A percentile compares a stretch with the other conserved stretches of the same genome.
phyloP scores from a whole-genome alignment of 2,113 vertebrate species.

The Boleophthalmus pectinirostris region DNA sequence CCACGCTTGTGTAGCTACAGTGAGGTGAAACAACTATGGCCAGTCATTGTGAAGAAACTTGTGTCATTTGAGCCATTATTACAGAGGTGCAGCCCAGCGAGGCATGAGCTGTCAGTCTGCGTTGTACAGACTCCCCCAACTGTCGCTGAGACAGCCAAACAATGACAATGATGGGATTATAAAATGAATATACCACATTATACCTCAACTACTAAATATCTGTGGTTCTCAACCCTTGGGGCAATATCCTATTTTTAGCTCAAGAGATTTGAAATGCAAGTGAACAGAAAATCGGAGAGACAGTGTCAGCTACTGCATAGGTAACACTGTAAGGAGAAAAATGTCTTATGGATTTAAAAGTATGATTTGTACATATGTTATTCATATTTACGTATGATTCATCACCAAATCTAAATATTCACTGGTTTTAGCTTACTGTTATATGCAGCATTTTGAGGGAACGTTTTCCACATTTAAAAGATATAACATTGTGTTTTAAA shows the following conservation, averaged over 20 bases:
- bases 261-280: conserved; percentile 43
- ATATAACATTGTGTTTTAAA: too few species aligned
- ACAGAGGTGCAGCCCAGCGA: background rate
- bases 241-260: conserved; percentile 51
- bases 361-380: background rate
- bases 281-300: conserved; percentile 19
- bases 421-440: too few species aligned
- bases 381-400: background rate
- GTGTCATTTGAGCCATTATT: conserved; percentile 3
- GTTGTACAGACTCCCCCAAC: conserved; percentile 22
- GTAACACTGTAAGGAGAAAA: background rate
- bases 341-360: background rate
- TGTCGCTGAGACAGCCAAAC: conserved; percentile 49
- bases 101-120: conserved; percentile 40
- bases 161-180: conserved; percentile 45
- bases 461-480: too few species aligned
- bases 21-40: conserved; percentile 18
- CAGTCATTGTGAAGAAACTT: conserved; percentile 13
- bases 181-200: conserved; percentile 33
- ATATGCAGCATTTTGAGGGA: too few species aligned
- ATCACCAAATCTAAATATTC: background rate
- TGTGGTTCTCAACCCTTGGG: conserved; percentile 30
- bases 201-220: conserved; percentile 44
- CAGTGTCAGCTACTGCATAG: conserved; percentile 25
- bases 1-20: conserved; percentile 19